phyloP scores from a whole-genome alignment of 2,797 vertebrate species.

The Thripadectes ignobilis region DNA sequence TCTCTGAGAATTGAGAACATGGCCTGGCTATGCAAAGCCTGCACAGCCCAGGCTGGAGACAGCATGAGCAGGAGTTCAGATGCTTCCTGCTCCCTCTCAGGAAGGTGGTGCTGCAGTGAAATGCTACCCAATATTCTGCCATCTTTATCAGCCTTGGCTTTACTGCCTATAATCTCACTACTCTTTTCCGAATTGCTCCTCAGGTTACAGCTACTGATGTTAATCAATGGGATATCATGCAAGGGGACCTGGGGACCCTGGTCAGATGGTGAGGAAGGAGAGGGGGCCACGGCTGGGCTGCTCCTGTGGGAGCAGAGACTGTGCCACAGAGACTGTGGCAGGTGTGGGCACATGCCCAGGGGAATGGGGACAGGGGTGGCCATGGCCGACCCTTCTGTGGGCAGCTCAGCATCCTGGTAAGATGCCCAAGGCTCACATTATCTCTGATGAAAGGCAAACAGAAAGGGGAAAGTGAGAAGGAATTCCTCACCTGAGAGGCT shows the following conservation, averaged over 20 bases:
- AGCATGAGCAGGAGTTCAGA: background rate
- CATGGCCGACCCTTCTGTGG: background rate
- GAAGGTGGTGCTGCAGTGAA: background rate
- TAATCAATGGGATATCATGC: background rate
- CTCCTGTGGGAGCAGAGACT: background rate
- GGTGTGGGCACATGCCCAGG: accelerated
- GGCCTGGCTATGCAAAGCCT: background rate
- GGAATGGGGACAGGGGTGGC: accelerated
- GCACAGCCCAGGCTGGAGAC: background rate
- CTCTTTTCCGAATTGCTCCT: slow-evolving; percentile 61
- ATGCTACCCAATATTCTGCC: background rate
- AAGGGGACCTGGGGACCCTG: accelerated
- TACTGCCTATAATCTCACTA: slow-evolving; percentile 31
- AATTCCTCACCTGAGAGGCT: slow-evolving; percentile 60
- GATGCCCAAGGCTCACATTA: slow-evolving; percentile 16
- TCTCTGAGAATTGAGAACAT: background rate
- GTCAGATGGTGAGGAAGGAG: background rate
- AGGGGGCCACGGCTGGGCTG: background rate
- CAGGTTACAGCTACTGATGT: slow-evolving; percentile 50
- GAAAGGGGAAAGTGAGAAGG: slow-evolving; percentile 75
- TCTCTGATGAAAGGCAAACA: slow-evolving; percentile 68
- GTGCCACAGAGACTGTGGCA: background rate
- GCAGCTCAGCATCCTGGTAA: background rate
- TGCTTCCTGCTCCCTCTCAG: background rate
- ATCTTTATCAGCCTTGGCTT: slow-evolving; percentile 33